A percentile compares a stretch with the other conserved stretches of the same genome.
phyloP scores from a whole-genome alignment of 2,888 invertebrate genomes.

The Iselma pallidipennis region DNA sequence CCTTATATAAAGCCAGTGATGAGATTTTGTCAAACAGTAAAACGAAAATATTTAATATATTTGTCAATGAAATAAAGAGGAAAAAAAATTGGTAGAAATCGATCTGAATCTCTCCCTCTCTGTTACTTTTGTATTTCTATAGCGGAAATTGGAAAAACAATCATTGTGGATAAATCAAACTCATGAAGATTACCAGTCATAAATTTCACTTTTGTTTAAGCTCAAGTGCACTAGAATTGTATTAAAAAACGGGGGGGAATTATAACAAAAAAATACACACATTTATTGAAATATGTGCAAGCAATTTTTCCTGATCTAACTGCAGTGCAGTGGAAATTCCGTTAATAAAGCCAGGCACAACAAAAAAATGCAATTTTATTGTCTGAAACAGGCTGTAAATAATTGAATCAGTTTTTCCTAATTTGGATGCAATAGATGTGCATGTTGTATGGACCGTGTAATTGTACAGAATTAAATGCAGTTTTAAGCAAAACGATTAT shows the following conservation, averaged over 20 bases:
- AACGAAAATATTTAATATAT: slow-evolving; percentile 2
- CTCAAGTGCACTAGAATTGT: neutral
- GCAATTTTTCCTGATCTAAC: slow-evolving; percentile 4
- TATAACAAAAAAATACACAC: neutral
- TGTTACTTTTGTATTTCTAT: neutral
- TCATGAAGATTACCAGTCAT: neutral
- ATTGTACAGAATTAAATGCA: neutral
- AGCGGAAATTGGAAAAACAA: neutral
- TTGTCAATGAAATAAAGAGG: slow-evolving; percentile 14
- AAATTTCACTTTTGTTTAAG: neutral
- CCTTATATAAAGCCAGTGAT: neutral
- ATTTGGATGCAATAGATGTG: slow-evolving; percentile 21
- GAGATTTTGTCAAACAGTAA: neutral
- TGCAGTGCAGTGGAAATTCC: neutral
- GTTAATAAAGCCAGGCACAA: no score
- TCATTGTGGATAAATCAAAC: neutral
- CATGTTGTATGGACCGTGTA: slow-evolving; percentile 12
- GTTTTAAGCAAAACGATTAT: neutral
- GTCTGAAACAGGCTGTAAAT: slow-evolving; percentile 11
- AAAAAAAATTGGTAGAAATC: no score
- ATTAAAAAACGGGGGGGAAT: neutral
- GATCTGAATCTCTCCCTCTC: no score
- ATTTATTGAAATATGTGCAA: neutral
- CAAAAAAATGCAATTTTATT: slow-evolving; percentile 9
- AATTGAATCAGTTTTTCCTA: slow-evolving; percentile 12